Evolutionary conservation across 2,888 invertebrate species (phyloP).

Genomic region (Ormyrus labotus): DNA sequence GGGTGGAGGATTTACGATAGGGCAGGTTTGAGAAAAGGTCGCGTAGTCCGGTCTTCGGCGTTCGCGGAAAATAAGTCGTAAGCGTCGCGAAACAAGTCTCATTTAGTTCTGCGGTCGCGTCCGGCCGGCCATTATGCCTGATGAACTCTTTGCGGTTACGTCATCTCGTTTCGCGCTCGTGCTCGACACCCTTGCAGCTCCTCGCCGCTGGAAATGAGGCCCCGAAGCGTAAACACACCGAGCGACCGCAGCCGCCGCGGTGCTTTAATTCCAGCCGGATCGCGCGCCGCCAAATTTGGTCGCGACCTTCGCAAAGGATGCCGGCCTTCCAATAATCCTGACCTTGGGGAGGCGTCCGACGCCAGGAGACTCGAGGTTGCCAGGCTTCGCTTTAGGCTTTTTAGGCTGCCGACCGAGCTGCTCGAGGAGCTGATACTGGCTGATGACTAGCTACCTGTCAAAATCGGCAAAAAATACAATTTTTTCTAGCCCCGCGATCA

Average conservation of each 20-base stretch:
- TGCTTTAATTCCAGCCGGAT: constrained; percentile 12
- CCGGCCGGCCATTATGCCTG: constrained; percentile 1
- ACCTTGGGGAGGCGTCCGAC: constrained; percentile 15
- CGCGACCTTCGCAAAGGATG: constrained; percentile 3
- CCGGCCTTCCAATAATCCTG: constrained; percentile 5
- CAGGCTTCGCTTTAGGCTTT: too few relatives aligned
- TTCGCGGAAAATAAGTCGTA: constrained; percentile 30
- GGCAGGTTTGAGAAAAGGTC: background rate
- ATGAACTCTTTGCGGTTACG: constrained; percentile 36
- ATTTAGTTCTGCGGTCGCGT: constrained; percentile 54
- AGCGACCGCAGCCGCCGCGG: constrained; percentile 1
- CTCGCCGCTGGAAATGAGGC: background rate
- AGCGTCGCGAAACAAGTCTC: constrained; percentile 55
- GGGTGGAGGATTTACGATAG: background rate
- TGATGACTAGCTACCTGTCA: too few relatives aligned
- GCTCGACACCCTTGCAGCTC: constrained; percentile 4
- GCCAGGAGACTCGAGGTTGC: too few relatives aligned
- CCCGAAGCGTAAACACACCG: background rate
- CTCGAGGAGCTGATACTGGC: too few relatives aligned
- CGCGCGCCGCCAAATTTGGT: constrained; percentile 45
- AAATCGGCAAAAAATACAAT: too few relatives aligned
- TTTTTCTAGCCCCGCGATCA: too few relatives aligned
- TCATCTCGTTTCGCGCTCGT: background rate
- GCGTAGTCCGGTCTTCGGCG: background rate
- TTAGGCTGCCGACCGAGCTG: too few relatives aligned